These are phyloP conservation scores for Vireo griseus DNA, from an alignment of 2,797 vertebrate species.

Conservation along the genomic window DNA sequence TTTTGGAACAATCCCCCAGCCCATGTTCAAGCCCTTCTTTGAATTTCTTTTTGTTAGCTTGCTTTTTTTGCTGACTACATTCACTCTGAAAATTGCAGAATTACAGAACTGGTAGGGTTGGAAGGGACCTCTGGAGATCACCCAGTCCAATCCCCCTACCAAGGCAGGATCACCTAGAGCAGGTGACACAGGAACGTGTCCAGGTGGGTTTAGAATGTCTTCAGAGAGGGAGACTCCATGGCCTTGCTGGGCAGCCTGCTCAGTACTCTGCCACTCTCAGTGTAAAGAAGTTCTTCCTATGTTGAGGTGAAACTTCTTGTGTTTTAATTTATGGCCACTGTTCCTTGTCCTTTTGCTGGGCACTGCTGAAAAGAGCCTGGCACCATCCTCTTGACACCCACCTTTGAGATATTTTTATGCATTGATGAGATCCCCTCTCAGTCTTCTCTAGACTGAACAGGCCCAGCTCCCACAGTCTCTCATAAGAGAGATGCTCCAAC, in stretches of 20 bases:
- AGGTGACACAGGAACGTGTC: neutral
- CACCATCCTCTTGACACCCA: neutral
- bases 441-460: neutral
- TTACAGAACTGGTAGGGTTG: neutral
- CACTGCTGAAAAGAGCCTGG: neutral
- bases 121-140: neutral
- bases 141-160: neutral
- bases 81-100: neutral
- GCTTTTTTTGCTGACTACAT: neutral
- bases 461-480: neutral
- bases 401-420: neutral
- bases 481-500: neutral
- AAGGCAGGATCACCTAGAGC: neutral
- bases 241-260: neutral
- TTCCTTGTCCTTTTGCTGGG: fast-evolving
- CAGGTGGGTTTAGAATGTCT: neutral
- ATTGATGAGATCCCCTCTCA: neutral
- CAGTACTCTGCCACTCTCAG: neutral
- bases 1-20: neutral
- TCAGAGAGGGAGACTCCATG: neutral
- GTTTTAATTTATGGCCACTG: neutral
- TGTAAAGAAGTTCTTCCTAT: neutral
- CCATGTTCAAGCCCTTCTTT: neutral
- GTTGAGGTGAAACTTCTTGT: neutral
- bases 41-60: neutral